These are phyloP conservation scores for Berghia stephanieae DNA, from an alignment of 1,140 invertebrate species.

Conservation along the genomic window DNA sequence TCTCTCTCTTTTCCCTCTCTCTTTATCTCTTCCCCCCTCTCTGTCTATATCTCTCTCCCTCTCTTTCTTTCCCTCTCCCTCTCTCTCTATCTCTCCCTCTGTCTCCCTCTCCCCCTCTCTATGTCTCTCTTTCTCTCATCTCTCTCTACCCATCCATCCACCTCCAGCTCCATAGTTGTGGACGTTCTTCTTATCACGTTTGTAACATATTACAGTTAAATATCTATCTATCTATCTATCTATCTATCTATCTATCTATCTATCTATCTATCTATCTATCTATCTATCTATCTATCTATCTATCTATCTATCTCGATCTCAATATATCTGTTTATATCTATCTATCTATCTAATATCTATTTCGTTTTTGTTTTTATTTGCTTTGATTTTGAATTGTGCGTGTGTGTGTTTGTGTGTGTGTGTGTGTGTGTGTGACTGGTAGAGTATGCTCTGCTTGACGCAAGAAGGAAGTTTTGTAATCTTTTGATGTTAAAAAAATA, in stretches of 20 bases:
- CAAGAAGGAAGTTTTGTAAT: background rate
- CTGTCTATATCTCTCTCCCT: too few species aligned
- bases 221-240: constrained; percentile 3
- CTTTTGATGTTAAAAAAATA: background rate
- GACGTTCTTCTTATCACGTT: too few species aligned
- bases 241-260: constrained; percentile 3
- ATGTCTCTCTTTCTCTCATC: too few species aligned
- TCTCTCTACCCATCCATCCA: too few species aligned
- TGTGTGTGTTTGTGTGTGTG: background rate
- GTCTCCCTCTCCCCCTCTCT: too few species aligned
- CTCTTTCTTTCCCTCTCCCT: too few species aligned
- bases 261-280: constrained; percentile 3
- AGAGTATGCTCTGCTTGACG: background rate
- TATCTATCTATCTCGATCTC: background rate
- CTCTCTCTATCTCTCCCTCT: too few species aligned
- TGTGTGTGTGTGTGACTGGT: background rate
- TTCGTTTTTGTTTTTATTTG: background rate
- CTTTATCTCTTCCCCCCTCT: too few species aligned
- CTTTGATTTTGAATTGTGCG: background rate
- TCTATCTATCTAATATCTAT: background rate
- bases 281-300: background rate
- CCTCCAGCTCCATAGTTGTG: too few species aligned
- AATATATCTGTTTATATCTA: background rate
- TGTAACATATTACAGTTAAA: too few species aligned
- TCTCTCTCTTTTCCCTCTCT: too few species aligned